These are phyloP conservation scores for Eubasilissa regina DNA, from an alignment of 1,140 invertebrate species.

Conservation along the genomic window DNA sequence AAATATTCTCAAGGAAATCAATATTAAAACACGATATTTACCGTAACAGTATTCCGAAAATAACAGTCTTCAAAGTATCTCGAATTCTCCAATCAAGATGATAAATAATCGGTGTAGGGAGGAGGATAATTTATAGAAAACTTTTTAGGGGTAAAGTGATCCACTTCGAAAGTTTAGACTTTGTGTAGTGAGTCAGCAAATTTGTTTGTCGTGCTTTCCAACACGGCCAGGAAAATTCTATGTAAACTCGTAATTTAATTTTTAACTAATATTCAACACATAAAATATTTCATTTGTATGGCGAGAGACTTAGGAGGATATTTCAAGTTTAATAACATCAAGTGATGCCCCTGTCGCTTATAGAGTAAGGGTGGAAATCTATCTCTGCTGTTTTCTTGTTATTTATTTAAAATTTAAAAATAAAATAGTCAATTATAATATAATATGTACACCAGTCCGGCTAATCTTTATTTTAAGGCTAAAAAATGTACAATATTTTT, in stretches of 20 bases:
- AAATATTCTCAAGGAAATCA: neutral
- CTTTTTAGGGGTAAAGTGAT: constrained; percentile 30
- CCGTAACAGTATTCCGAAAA: neutral
- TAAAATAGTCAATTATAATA: no score
- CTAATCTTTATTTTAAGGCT: no score
- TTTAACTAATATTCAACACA: constrained; percentile 18
- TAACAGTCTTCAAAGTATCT: constrained; percentile 1
- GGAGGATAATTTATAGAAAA: constrained; percentile 19
- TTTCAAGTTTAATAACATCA: no score
- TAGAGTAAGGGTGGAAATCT: no score
- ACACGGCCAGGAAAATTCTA: constrained; percentile 18
- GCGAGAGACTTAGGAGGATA: no score
- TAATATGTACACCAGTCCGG: no score
- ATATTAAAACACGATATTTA: neutral
- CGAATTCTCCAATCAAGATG: constrained; percentile 31
- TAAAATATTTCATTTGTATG: neutral
- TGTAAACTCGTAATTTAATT: constrained; percentile 30
- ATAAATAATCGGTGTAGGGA: constrained; percentile 15
- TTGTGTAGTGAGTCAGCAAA: constrained; percentile 37
- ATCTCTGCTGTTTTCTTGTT: no score
- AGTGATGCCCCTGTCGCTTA: no score
- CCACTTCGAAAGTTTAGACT: constrained; percentile 17
- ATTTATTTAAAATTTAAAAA: no score
- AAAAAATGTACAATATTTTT: no score
- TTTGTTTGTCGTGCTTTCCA: constrained; percentile 34